These are phyloP conservation scores for Schlechtendalia chinensis DNA, from an alignment of 1,140 invertebrate genomes.

Conservation along the genomic window DNA sequence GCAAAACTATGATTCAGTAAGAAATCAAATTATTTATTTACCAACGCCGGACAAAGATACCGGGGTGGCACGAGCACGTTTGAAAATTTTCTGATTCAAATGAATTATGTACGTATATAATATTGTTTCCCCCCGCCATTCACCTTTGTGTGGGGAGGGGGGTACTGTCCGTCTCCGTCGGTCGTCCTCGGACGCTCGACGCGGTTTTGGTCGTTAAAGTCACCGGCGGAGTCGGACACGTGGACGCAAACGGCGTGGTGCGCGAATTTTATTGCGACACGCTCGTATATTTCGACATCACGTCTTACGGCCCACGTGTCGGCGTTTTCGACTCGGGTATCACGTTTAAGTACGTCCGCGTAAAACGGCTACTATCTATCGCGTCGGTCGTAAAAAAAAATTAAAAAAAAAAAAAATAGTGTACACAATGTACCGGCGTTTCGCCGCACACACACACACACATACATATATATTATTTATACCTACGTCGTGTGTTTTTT, in stretches of 20 bases:
- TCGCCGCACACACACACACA: not conserved
- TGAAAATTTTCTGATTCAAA: no score
- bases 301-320: constrained; percentile 23
- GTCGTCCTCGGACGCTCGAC: not conserved
- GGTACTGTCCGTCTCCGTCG: no score
- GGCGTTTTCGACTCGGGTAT: no score
- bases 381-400: constrained; percentile 27
- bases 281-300: constrained; percentile 36
- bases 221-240: not conserved
- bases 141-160: no score
- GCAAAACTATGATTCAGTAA: no score
- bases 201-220: constrained; percentile 28
- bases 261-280: constrained; percentile 11
- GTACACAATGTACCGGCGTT: not conserved
- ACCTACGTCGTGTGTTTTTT: not conserved
- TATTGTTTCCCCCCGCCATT: no score
- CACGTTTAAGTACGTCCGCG: not conserved
- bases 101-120: no score
- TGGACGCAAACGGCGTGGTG: not conserved
- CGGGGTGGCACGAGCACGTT: no score
- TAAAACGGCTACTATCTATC: not conserved
- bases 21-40: no score
- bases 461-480: no score
- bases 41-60: no score
- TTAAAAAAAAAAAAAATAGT: no score